Percentiles rank a stretch among this genome's conserved stretches.
Evolutionary conservation across 2,113 vertebrate species (phyloP).

Genomic region (Lepisosteus osseus): DNA sequence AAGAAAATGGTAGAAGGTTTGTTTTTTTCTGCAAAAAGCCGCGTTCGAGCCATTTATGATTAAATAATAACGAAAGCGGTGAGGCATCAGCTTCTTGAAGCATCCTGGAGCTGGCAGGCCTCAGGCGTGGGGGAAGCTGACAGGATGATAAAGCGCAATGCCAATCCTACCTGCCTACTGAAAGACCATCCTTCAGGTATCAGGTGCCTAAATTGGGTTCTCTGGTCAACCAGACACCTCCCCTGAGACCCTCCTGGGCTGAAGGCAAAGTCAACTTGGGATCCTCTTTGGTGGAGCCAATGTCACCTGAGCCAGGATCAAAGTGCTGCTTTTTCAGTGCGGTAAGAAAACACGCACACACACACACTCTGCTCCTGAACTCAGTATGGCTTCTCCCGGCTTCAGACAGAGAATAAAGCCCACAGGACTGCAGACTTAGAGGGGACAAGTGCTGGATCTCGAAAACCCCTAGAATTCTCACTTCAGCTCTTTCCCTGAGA

Average conservation of each 20-base stretch:
- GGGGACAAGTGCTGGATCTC: too few species aligned
- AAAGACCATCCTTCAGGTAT: slow-evolving; percentile 86
- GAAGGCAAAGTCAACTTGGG: slow-evolving; percentile 62
- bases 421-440: too few species aligned
- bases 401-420: too few species aligned
- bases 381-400: too few species aligned
- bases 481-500: too few species aligned
- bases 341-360: slow-evolving; percentile 50
- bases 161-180: slow-evolving; percentile 69
- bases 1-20: neutral
- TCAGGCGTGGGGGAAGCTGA: slow-evolving; percentile 60
- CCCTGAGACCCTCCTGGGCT: slow-evolving; percentile 71
- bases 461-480: too few species aligned
- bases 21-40: neutral
- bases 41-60: too few species aligned
- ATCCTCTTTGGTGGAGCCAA: slow-evolving; percentile 70
- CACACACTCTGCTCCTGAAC: slow-evolving; percentile 17
- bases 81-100: slow-evolving; percentile 55
- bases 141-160: slow-evolving; percentile 72
- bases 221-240: slow-evolving; percentile 89
- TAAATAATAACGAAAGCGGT: slow-evolving; percentile 44
- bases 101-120: slow-evolving; percentile 55
- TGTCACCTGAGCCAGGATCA: slow-evolving; percentile 89
- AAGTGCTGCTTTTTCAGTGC: slow-evolving; percentile 74
- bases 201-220: slow-evolving; percentile 77